Conservation (phyloP, 2,113 vertebrate species). For the Colossoma macropomum region DNA sequence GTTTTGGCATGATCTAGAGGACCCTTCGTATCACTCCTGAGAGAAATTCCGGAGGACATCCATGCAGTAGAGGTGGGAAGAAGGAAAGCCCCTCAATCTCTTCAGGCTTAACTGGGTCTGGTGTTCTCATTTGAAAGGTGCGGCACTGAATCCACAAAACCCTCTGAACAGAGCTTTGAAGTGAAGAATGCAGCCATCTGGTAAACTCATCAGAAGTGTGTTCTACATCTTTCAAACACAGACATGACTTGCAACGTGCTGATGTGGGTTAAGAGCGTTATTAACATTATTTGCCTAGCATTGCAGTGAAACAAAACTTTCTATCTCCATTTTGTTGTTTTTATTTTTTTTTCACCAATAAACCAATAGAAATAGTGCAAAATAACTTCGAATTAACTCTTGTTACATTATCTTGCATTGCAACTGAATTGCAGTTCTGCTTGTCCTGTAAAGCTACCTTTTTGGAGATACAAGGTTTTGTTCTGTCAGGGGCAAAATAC, state of each 20-base stretch:
- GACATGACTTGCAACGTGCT: not conserved
- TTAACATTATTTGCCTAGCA: not conserved
- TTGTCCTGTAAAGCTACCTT: no score
- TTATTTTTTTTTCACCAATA: no score
- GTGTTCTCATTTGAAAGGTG: slow-evolving; percentile 34
- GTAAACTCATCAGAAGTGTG: slow-evolving; percentile 15
- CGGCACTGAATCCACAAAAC: slow-evolving; percentile 1
- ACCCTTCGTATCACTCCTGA: not conserved
- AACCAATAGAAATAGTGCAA: no score
- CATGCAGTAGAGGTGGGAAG: not conserved
- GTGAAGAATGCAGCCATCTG: slow-evolving; percentile 43
- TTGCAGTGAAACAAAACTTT: no score
- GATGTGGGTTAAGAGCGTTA: not conserved
- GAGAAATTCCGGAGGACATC: slow-evolving; percentile 31
- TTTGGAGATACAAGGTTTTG: no score
- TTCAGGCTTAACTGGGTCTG: slow-evolving; percentile 29
- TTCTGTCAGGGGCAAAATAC: not conserved
- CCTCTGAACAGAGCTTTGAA: slow-evolving; percentile 7
- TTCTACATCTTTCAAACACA: slow-evolving; percentile 10
- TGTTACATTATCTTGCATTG: no score
- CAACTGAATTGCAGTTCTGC: no score
- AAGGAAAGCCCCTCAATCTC: slow-evolving; percentile 20
- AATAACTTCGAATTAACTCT: no score
- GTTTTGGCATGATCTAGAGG: slow-evolving; percentile 36
- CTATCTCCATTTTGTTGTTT: no score